Base-by-base conservation (phyloP, 1,140 invertebrate species). In the Hycleus phaleratus region DNA sequence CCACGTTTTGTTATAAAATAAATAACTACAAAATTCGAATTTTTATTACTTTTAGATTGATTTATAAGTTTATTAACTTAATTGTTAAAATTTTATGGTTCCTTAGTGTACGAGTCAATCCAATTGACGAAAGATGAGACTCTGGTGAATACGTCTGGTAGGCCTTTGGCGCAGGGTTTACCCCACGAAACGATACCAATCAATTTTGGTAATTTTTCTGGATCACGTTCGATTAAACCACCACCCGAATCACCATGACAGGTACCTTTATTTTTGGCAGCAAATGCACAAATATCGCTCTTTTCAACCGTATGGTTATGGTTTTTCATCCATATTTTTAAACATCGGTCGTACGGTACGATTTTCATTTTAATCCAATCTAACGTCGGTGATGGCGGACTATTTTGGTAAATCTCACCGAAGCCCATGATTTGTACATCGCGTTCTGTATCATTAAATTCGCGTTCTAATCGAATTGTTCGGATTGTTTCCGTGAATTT, bases 261-360 rank as follows among this genome's bases (percentile, higher is more conserved):
- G 60, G 81, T 80, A 3, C 82, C 81, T 71, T 82, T 77, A 4
- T 80, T 81, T 38, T 79, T 77, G 32, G 32, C 32, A 6, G 79
- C 81, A 2, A 82, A 66, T 0, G 81, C 82, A 58, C 82, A 84
- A 57, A 83, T 77, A 65, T 83, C 51, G 8, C 39, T 42, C 12
- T 56, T 26, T 9, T 26, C 6, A 38, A 60, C 44, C n/a, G 52
- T 43, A 8, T 26, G 39, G 39, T 26, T 18, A 2, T 55, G 11
- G 40, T 3, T 32, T 32, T 32, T 4, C 7, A 5, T 2, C 46
- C 40, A 48, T 10, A n/a, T 18, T 2, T 38, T 32, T 38, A 46
- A 38, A 25, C 46, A 56, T 1, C 25, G 6, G 5, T 38, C 46
- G n/a, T 39, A 49, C 0, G 46, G 24, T 1, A 78, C 55, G 0